These are phyloP conservation scores for Alentia gelatinosa DNA, from an alignment of 2,888 invertebrate genomes.

Conservation along the genomic window DNA sequence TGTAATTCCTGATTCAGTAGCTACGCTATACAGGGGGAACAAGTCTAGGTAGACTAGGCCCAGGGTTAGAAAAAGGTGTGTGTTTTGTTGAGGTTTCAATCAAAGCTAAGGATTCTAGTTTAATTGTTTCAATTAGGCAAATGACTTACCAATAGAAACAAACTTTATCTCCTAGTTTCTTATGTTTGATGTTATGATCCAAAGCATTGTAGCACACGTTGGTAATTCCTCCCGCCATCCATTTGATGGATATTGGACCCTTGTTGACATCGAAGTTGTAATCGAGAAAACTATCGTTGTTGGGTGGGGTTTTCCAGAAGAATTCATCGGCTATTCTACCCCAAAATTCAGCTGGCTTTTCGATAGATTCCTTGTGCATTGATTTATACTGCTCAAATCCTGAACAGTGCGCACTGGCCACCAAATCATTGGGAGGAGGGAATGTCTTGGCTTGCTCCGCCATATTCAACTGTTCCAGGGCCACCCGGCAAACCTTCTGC, in stretches of 20 bases:
- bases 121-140: not conserved
- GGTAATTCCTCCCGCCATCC: conserved; percentile 96
- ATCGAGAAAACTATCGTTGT: conserved; percentile 87
- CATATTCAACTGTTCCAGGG: not conserved
- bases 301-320: conserved; percentile 88
- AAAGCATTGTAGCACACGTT: conserved; percentile 97
- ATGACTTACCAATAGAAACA: conserved; percentile 95
- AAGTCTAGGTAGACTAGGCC: no score
- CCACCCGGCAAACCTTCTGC: not conserved
- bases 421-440: conserved; percentile 71
- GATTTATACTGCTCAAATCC: conserved; percentile 89
- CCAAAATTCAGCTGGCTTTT: conserved; percentile 96
- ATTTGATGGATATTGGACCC: conserved; percentile 94
- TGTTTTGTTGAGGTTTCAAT: no score
- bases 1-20: no score
- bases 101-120: no score
- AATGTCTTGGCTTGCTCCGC: conserved; percentile 56
- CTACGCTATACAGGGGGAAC: no score
- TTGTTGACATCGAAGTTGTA: conserved; percentile 94
- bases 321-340: conserved; percentile 94
- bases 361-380: conserved; percentile 92
- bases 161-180: conserved; percentile 92
- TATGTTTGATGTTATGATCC: conserved; percentile 91
- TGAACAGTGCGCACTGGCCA: conserved; percentile 83
- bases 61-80: no score